Evolutionary conservation across 2,113 vertebrate genomes (phyloP), one percentile per base, ranked within the genome.

Genomic region (Boulengeromyrus knoepffleri): DNA sequence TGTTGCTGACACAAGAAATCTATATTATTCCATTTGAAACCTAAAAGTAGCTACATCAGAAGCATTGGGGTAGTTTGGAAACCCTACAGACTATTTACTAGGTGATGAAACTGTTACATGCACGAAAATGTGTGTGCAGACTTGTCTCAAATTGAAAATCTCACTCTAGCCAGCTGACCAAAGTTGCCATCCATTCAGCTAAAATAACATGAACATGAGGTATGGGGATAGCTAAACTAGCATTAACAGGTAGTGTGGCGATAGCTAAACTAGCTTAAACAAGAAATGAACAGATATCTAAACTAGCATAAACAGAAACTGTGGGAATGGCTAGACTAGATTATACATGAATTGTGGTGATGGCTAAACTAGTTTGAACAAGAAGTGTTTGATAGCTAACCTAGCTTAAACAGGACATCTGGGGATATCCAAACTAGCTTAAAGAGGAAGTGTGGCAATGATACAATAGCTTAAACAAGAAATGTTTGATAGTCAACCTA

Each of bases 381-480:
- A 58, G 19, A 24, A 58, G 56, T 24, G 21, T 24, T 58, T 58
- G 56, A 58, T 58, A 91, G 94, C 94, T 94, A 92, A 94, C 95
- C 91, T 93, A 94, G 92, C 94, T 94, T 91, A 94, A 95, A 94
- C 80, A 46, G 12, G 31, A 77, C 13, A 15, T 77, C 2, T 13
- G 27, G n/a, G 56, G 56, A 8, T 58, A 58, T 8, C 21, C 6
- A 58, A 58, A 58, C 56, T 58, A 24, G 21, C 21, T 21, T 58
- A 24, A 58, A 58, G 3, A 58, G 56, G 19, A 24, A 58, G 56
- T 58, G 56, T n/a, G 56, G 56, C 6, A 21, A 58, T 56, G 53
- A 56, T 94, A 92, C 94, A 95, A 90, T 93, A 94, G 93, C 94
- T 95, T 91, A 94, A 95, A 94, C 83, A 46, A 3, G 62, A 70